These are phyloP conservation scores for Drosophila ironensis DNA, from an alignment of 1,140 invertebrate species.

Conservation along the genomic window DNA sequence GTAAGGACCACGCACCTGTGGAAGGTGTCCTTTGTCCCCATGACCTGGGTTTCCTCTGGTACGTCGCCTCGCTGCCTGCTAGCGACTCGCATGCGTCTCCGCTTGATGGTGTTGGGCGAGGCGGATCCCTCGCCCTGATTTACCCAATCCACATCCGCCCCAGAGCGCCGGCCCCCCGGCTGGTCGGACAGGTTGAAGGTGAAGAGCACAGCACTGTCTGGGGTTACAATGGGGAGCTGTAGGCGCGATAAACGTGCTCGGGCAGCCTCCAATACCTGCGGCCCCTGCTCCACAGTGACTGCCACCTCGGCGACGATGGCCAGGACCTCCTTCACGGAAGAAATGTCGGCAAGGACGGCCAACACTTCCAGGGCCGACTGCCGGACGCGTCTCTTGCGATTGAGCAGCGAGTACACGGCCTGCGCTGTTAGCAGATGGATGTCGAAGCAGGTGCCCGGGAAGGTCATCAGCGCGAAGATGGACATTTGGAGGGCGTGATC, in stretches of 20 bases:
- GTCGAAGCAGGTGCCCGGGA: conserved; percentile 92
- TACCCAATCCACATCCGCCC: conserved; percentile 89
- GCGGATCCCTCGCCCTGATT: conserved; percentile 85
- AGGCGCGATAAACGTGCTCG: conserved; percentile 85
- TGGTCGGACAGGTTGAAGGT: conserved; percentile 81
- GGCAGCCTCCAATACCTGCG: conserved; percentile 83
- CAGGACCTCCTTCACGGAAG: conserved; percentile 84
- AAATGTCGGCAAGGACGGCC: conserved; percentile 89
- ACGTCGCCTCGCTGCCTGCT: conserved; percentile 9
- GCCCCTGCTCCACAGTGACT: conserved; percentile 78
- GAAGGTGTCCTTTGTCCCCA: neutral
- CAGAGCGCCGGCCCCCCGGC: conserved; percentile 40
- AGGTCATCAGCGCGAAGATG: conserved; percentile 89
- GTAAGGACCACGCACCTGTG: conserved; percentile 35
- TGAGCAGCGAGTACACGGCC: conserved; percentile 85
- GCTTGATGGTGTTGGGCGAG: conserved; percentile 83
- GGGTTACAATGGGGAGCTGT: conserved; percentile 85
- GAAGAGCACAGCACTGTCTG: conserved; percentile 88
- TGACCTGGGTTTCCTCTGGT: neutral
- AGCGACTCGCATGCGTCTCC: conserved; percentile 39
- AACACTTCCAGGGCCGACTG: conserved; percentile 91
- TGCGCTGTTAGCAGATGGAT: conserved; percentile 84
- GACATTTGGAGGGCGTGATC: conserved; percentile 90
- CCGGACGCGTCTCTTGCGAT: conserved; percentile 88
- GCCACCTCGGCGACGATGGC: conserved; percentile 82